Evolutionary conservation across 2,888 invertebrate genomes (phyloP).

Genomic region (Halictus ligatus): DNA sequence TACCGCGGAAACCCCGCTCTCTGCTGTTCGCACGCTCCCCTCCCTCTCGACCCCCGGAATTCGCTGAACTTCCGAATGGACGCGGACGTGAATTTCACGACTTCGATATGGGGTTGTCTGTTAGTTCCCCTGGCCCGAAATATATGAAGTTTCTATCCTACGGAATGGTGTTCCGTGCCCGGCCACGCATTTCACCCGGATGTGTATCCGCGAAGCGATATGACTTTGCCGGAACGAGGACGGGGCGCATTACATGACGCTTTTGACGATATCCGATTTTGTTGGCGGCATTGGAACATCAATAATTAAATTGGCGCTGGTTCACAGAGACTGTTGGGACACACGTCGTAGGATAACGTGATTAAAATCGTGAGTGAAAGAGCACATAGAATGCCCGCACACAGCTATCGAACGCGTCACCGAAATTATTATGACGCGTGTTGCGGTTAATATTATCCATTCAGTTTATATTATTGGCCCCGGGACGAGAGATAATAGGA

Average conservation of each 20-base stretch:
- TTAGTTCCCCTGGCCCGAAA: not conserved
- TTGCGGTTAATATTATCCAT: not conserved
- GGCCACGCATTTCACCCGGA: not conserved
- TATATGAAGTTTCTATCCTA: constrained; percentile 5
- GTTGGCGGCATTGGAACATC: not conserved
- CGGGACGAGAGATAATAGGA: not conserved
- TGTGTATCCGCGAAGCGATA: not conserved
- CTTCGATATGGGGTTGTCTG: constrained; percentile 3
- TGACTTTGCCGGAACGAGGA: not conserved
- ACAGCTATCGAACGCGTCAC: not conserved
- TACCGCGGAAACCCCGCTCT: not conserved
- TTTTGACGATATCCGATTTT: constrained; percentile 1
- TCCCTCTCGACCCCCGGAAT: constrained; percentile 42
- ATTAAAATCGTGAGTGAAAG: not conserved
- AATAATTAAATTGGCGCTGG: not conserved
- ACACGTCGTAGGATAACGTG: not conserved
- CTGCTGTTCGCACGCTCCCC: constrained; percentile 23
- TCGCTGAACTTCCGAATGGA: constrained; percentile 70
- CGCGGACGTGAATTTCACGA: constrained; percentile 58
- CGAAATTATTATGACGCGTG: not conserved
- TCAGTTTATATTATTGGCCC: not conserved
- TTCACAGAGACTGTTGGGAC: not conserved
- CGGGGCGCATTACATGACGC: constrained; percentile 1
- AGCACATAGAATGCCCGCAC: not conserved
- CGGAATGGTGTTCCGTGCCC: not conserved